Evolutionary conservation across 2,113 vertebrate species (phyloP).

Genomic region (Pteruthius melanotis): DNA sequence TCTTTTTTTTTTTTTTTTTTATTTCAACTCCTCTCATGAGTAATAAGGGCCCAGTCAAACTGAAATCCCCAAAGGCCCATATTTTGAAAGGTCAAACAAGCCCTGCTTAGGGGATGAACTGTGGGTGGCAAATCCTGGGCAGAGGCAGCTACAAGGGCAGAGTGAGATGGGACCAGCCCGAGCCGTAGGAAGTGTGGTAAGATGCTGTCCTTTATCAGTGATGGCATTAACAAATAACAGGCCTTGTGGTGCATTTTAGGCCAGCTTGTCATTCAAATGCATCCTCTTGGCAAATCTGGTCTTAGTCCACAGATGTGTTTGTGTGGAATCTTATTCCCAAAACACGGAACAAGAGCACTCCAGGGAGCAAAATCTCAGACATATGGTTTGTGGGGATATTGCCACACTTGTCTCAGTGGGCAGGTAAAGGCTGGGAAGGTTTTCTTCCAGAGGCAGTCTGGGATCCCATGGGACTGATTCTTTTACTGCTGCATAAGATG

Average conservation of each 20-base stretch:
- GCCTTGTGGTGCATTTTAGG: not conserved
- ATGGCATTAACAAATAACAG: not conserved
- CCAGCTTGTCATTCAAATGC: not conserved
- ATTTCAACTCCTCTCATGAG: not conserved
- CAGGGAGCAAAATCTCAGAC: not conserved
- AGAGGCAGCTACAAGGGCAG: not conserved
- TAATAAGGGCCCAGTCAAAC: not conserved
- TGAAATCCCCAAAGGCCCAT: not conserved
- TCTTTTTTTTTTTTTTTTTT: not conserved
- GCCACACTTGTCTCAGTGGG: not conserved
- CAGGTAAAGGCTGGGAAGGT: not conserved
- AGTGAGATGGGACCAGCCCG: not conserved
- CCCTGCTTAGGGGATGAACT: not conserved
- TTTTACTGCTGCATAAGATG: not conserved
- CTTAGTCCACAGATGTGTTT: not conserved
- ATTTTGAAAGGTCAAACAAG: constrained; percentile 13
- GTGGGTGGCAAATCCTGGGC: constrained; percentile 15
- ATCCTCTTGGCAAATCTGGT: not conserved
- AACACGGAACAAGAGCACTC: not conserved
- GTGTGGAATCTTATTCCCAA: not conserved
- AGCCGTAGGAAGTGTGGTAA: not conserved
- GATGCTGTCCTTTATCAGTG: not conserved
- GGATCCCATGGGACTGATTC: not conserved
- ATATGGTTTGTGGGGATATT: not conserved
- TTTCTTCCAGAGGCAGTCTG: not conserved